Conservation (phyloP, 2,113 vertebrate genomes). For the Tapirus terrestris region DNA sequence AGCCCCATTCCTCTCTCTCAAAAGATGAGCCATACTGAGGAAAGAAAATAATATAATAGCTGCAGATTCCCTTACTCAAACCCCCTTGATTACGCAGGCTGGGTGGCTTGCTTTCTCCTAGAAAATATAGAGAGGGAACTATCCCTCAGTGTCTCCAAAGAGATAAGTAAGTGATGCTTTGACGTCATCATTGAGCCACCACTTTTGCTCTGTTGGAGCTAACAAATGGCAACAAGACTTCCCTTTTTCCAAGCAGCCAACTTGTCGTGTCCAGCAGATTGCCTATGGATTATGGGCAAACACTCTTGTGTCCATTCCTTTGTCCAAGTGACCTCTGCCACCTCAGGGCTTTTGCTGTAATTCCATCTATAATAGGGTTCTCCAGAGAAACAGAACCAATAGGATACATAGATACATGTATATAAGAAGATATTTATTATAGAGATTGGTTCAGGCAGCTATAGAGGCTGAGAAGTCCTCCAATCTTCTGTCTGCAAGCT, state of each 20-base stretch:
- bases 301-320: background rate
- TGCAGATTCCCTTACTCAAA: background rate
- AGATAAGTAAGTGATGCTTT: background rate
- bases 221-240: background rate
- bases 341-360: background rate
- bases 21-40: background rate
- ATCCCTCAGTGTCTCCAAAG: background rate
- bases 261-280: too few relatives aligned
- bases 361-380: too few relatives aligned
- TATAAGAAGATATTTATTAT: background rate
- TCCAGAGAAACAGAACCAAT: background rate
- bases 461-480: background rate
- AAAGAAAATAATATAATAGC: background rate
- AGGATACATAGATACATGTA: background rate
- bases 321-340: background rate
- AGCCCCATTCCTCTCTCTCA: background rate
- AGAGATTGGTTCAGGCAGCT: background rate
- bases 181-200: background rate
- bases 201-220: background rate
- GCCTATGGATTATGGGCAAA: background rate
- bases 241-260: background rate
- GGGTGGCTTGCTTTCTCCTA: background rate
- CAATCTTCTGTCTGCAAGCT: background rate
- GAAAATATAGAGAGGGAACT: background rate
- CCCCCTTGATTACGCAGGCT: background rate